Evolutionary conservation across 1,140 invertebrate genomes (phyloP), one percentile per base, ranked within the genome.

Genomic region (Drosophila murphyi): DNA sequence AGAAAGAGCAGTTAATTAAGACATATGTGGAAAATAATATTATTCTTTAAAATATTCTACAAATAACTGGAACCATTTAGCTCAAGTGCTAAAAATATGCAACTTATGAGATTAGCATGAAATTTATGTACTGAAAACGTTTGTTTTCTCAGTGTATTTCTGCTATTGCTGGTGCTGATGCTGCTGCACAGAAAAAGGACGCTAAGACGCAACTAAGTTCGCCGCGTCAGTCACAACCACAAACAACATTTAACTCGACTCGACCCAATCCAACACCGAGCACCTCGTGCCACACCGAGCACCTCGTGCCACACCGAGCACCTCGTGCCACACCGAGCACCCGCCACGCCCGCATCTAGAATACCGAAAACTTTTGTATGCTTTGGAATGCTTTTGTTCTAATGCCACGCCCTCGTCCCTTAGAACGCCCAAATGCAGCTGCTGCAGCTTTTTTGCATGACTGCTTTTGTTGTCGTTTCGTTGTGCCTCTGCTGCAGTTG

Each of bases 331-430:
- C 59, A 29, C 12, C 48, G 28, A 6, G 10, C 29, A 37, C 57
- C 56, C 31, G 3, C 20, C 5, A 4, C 20, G 2, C 6, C 12
- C 29, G 39, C 56, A 50, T 56, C 61, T 64, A 59, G 50, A 72
- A 65, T 55, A 64, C 75, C 63, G 63, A 82, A 83, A 83, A 88
- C 76, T 64, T 80, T 83, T 87, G 83, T 87, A 59, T 63, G 55
- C 83, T 65, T 70, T 86, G 76, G 72, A 55, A 41, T 64, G 83
- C 72, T 69, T 60, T 88, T 87, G 83, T 87, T 87, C 78, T 69
- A 80, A 51, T 79, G 68, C 82, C 70, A 67, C 65, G 78, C 78
- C 62, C 0, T 20, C 20, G 20, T 20, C 64, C 34, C 43, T 10
- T 41, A 48, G 47, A 57, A 57, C 61, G 54, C 61, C 61, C 62